Conservation (phyloP, 2,113 vertebrate species). For the Bucco capensis region DNA sequence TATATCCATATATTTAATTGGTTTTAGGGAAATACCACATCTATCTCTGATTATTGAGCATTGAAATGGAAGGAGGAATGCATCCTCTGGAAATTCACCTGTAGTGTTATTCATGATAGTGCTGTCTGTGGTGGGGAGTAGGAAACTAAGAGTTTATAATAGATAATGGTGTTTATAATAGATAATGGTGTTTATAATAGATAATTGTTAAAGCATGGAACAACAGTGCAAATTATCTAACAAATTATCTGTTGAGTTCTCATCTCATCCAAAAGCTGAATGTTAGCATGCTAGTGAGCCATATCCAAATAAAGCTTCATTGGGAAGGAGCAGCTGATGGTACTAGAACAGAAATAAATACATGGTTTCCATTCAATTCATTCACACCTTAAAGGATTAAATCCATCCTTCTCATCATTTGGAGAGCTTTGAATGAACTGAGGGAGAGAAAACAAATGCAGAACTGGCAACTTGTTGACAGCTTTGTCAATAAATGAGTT, state of each 20-base stretch:
- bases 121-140: not conserved
- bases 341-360: not conserved
- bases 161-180: not conserved
- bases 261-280: not conserved
- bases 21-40: not conserved
- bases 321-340: not conserved
- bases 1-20: too few species aligned
- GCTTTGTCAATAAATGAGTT: slow-evolving; percentile 44
- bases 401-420: slow-evolving; percentile 19
- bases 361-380: not conserved
- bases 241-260: not conserved
- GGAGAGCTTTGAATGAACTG: slow-evolving; percentile 27
- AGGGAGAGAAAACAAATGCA: slow-evolving; percentile 46
- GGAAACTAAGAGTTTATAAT: not conserved
- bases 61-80: not conserved
- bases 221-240: not conserved
- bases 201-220: not conserved
- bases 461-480: slow-evolving; percentile 18
- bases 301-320: not conserved
- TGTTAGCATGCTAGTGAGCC: not conserved
- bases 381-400: slow-evolving; percentile 6
- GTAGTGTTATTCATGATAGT: not conserved
- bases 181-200: not conserved
- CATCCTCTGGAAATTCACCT: not conserved
- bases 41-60: not conserved